Evolutionary conservation across 2,797 vertebrate genomes (phyloP), one percentile per base, ranked within the genome.

Genomic region (Poecilia wingei): DNA sequence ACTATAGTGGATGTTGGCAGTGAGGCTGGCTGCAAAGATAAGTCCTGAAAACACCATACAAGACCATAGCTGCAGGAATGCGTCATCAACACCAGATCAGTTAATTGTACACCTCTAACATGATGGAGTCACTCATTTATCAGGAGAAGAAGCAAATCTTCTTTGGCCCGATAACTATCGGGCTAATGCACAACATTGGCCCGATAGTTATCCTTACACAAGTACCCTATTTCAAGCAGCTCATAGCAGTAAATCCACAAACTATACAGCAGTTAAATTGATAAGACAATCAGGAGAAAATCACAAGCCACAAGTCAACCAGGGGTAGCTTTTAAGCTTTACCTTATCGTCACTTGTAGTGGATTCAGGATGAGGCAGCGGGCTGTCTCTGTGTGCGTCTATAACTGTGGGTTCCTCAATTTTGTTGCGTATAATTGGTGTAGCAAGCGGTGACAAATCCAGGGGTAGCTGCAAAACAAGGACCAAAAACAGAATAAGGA

Each of bases 321-420:
- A 64, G 3, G 76, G n/a, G 31, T 6, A 61, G n/a, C 14, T 61
- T 57, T 45, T 45, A 45, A 64, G 28, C 39, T 18, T 76, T 92
- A 99, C 98, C 98, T 99, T 99, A 91, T 99, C 98, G 75, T 99
- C 98, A 93, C 89, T 97, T 82, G 98, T 99, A 49, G 98, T 99
- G 68, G 98, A 99, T 86, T 99, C 98, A 0, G 98, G 98, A 88
- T 98, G 97, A 94, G 98, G 98, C 94, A 99, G 97, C 86, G 98
- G 98, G 86, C 98, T 99, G 83, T 97, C 96, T 86, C 98, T 96
- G 88, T 99, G 97, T 74, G 96, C 96, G 87, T 97, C 97, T 74
- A 97, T 94, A 91, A 97, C 91, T 36, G 97, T 91, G 51, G 96
- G 95, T 69, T 97, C 97, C 92, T 97, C 98, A 36, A 95, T 96